These are phyloP conservation scores for Trypoxylus dichotomus DNA, from an alignment of 1,140 invertebrate genomes.

Conservation along the genomic window DNA sequence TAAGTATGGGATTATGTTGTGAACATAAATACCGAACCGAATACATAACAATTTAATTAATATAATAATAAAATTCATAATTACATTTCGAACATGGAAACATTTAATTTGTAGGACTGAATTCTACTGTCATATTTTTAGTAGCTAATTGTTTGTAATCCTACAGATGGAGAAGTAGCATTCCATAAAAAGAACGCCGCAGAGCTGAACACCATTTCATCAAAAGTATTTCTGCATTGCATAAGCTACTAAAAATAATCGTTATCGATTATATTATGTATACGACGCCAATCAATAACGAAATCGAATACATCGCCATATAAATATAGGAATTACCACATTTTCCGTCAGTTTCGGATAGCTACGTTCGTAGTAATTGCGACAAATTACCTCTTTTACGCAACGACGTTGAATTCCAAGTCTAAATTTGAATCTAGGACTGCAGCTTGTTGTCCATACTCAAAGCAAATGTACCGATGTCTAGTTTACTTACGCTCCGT, in stretches of 20 bases:
- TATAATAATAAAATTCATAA: too few relatives aligned
- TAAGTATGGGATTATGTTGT: too few relatives aligned
- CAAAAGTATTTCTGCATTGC: background rate
- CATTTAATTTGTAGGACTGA: too few relatives aligned
- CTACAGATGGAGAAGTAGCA: background rate
- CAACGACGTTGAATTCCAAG: background rate
- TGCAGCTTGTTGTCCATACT: background rate
- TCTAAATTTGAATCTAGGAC: constrained; percentile 4
- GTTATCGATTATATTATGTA: background rate
- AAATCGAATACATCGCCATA: constrained; percentile 24
- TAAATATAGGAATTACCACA: constrained; percentile 14
- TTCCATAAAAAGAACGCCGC: background rate
- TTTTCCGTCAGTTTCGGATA: background rate
- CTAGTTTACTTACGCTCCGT: background rate
- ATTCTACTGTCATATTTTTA: background rate
- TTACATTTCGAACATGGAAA: too few relatives aligned
- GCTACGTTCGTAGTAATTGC: background rate
- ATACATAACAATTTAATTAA: too few relatives aligned
- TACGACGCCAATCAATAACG: background rate
- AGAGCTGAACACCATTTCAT: background rate
- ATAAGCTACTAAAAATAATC: background rate
- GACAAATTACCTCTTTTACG: background rate
- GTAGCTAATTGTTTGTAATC: background rate
- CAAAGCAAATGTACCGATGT: background rate
- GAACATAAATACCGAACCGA: too few relatives aligned